Conservation (phyloP, 2,797 vertebrate genomes). For the Pipistrellus pygmaeus region DNA sequence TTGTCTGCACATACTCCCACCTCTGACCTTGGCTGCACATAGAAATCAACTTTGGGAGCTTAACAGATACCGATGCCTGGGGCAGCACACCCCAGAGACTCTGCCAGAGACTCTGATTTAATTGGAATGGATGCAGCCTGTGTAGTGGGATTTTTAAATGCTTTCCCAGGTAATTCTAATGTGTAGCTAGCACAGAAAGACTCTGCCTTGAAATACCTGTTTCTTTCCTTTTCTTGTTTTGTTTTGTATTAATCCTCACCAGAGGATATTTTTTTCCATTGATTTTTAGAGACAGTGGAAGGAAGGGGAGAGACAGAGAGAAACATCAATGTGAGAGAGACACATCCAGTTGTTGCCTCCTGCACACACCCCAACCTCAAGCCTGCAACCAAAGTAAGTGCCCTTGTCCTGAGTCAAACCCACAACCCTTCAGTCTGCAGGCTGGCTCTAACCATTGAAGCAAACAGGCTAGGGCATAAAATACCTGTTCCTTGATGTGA, state of each 20-base stretch:
- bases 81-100: background rate
- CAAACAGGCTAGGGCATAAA: background rate
- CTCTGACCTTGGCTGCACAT: background rate
- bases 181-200: background rate
- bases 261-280: too few relatives aligned
- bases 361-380: too few relatives aligned
- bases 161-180: background rate
- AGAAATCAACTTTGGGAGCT: background rate
- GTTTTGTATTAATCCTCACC: too few relatives aligned
- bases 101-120: background rate
- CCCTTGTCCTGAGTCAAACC: too few relatives aligned
- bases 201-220: background rate
- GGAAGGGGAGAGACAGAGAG: too few relatives aligned
- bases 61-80: background rate
- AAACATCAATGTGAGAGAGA: too few relatives aligned
- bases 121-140: background rate
- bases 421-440: too few relatives aligned
- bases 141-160: background rate
- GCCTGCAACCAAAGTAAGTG: too few relatives aligned
- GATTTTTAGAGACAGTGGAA: too few relatives aligned
- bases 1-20: background rate
- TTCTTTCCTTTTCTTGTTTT: background rate
- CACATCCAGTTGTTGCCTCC: too few relatives aligned
- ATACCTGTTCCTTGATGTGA: background rate
- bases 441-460: too few relatives aligned